phyloP scores from a whole-genome alignment of 2,888 invertebrate species.

The Drosophila limbata region DNA sequence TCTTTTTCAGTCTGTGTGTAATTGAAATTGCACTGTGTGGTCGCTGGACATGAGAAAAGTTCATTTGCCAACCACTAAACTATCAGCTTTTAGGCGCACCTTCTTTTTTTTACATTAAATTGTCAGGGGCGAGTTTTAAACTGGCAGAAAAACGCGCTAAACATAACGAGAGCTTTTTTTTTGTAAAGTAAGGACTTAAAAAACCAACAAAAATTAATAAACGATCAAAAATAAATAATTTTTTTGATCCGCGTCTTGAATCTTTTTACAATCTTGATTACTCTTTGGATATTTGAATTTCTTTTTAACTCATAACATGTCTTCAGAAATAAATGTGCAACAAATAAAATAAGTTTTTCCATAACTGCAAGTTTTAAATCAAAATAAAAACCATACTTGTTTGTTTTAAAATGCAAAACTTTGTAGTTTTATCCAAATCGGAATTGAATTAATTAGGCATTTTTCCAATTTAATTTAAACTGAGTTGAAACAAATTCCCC shows the following conservation, averaged over 20 bases:
- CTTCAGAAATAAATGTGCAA: neutral
- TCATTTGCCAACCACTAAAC: slow-evolving; percentile 47
- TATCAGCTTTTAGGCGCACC: slow-evolving; percentile 6
- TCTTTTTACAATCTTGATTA: neutral
- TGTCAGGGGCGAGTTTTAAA: slow-evolving; percentile 19
- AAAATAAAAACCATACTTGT: neutral
- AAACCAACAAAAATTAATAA: too few relatives aligned
- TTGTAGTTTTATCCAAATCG: slow-evolving; percentile 27
- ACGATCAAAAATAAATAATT: too few relatives aligned
- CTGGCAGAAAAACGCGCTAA: slow-evolving; percentile 22
- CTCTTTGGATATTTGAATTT: neutral
- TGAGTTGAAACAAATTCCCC: slow-evolving; percentile 11
- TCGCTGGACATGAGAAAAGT: slow-evolving; percentile 49
- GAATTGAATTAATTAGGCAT: slow-evolving; percentile 41
- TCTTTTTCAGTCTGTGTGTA: slow-evolving; percentile 41
- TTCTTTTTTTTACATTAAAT: slow-evolving; percentile 12
- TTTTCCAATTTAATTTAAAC: slow-evolving; percentile 48
- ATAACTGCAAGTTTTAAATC: neutral
- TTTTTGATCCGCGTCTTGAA: too few relatives aligned
- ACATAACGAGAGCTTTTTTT: too few relatives aligned
- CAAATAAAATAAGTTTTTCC: neutral
- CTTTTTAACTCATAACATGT: neutral
- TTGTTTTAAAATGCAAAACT: slow-evolving; percentile 3
- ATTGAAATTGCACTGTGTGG: slow-evolving; percentile 54
- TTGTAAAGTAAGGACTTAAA: too few relatives aligned